phyloP scores from a whole-genome alignment of 1,140 invertebrate genomes.

The Hypsibius dujardini region DNA sequence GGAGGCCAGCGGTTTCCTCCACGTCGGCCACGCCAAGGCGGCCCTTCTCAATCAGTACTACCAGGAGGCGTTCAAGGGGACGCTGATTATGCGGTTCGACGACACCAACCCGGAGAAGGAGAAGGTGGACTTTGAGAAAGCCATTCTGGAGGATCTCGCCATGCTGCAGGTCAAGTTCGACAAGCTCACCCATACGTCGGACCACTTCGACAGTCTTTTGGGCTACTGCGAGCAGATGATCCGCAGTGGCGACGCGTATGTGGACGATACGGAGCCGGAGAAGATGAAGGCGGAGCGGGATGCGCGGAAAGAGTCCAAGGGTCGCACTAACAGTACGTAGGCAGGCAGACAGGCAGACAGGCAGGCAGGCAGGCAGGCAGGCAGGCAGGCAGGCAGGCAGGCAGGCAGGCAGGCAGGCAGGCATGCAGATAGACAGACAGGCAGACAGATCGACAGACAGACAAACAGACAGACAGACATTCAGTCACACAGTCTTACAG shows the following conservation, averaged over 20 bases:
- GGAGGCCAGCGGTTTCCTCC: constrained; percentile 89
- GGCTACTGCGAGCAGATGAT: constrained; percentile 71
- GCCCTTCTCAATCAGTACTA: constrained; percentile 96
- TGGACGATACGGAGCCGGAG: constrained; percentile 85
- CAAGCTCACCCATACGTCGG: constrained; percentile 79
- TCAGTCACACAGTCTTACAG: too few species aligned
- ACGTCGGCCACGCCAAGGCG: constrained; percentile 98
- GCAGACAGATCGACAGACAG: too few species aligned
- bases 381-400: too few species aligned
- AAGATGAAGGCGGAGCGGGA: constrained; percentile 87
- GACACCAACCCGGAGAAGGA: constrained; percentile 99
- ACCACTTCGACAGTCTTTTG: constrained; percentile 87
- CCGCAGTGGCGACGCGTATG: constrained; percentile 72
- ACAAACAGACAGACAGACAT: too few species aligned
- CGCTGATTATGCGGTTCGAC: constrained; percentile 91
- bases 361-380: too few species aligned
- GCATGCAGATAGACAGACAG: too few species aligned
- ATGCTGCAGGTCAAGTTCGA: constrained; percentile 81
- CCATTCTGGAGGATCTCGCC: constrained; percentile 57
- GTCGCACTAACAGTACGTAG: constrained; percentile 66
- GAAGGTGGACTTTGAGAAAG: constrained; percentile 88
- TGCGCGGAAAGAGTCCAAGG: constrained; percentile 62
- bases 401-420: too few species aligned
- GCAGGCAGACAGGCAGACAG: too few species aligned
- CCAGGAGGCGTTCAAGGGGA: constrained; percentile 70